phyloP scores from a whole-genome alignment of 2,113 vertebrate genomes.

The Anoplopoma fimbria region DNA sequence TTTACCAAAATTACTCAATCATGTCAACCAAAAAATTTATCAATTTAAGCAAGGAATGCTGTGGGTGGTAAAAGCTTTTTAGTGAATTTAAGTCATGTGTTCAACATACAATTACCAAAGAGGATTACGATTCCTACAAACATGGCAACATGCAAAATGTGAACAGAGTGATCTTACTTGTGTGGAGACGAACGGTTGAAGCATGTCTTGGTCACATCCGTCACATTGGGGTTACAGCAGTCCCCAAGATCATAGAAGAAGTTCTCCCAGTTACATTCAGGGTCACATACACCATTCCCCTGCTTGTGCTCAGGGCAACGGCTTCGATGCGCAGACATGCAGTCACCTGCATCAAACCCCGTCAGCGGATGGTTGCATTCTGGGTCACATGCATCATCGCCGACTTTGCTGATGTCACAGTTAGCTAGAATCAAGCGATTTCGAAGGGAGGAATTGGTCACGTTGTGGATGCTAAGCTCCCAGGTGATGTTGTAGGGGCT shows the following conservation, averaged over 20 bases:
- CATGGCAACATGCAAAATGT: constrained; percentile 7
- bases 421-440: constrained; percentile 94
- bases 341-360: constrained; percentile 93
- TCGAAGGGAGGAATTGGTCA: constrained; percentile 92
- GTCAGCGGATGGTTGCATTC: constrained; percentile 98
- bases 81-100: constrained; percentile 11
- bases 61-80: constrained; percentile 38
- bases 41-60: constrained; percentile 40
- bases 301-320: constrained; percentile 87
- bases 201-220: constrained; percentile 98
- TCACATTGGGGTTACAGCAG: constrained; percentile 96
- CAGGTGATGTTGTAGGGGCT: constrained; percentile 95
- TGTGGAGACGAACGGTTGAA: constrained; percentile 94
- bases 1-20: constrained; percentile 49
- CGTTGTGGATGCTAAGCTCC: constrained; percentile 93
- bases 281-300: constrained; percentile 92
- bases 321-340: constrained; percentile 84
- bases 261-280: constrained; percentile 94
- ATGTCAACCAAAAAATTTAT: constrained; percentile 39
- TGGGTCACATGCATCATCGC: constrained; percentile 90
- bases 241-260: constrained; percentile 94
- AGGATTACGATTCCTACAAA: constrained; percentile 26
- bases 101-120: constrained; percentile 24
- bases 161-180: constrained; percentile 87
- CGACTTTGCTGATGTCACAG: constrained; percentile 96